Percentiles rank a stretch among this genome's conserved stretches.
phyloP scores from a whole-genome alignment of 2,888 invertebrate species.

The Prostheceraeus crozeri region DNA sequence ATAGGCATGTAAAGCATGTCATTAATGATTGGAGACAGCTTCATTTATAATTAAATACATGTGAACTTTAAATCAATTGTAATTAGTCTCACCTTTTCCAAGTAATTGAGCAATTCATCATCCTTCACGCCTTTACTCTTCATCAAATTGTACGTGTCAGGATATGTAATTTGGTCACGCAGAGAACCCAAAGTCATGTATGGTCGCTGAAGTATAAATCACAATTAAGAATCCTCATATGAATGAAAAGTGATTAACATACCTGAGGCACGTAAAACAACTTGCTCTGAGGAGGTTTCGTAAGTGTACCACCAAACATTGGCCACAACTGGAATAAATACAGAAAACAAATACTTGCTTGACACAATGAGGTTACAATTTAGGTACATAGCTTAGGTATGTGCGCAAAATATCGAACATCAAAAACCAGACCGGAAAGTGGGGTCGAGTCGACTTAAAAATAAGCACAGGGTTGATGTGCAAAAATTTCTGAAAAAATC shows the following conservation, averaged over 20 bases:
- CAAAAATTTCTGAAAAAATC: too few species aligned
- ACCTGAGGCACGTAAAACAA: slow-evolving; percentile 83
- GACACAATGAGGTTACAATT: too few species aligned
- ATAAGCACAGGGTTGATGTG: too few species aligned
- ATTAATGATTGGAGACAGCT: too few species aligned
- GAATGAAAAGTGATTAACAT: slow-evolving; percentile 27
- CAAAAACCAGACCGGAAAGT: too few species aligned
- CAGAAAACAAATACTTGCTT: too few species aligned
- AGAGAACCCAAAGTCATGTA: slow-evolving; percentile 90
- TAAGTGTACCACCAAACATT: slow-evolving; percentile 80
- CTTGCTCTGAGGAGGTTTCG: slow-evolving; percentile 87
- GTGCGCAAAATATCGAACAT: too few species aligned
- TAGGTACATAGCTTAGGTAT: too few species aligned
- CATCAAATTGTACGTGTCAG: slow-evolving; percentile 81
- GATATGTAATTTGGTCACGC: slow-evolving; percentile 69
- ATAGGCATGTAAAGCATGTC: too few species aligned
- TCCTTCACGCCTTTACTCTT: slow-evolving; percentile 66
- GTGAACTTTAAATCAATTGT: too few species aligned
- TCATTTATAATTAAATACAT: too few species aligned
- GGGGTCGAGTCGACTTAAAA: too few species aligned
- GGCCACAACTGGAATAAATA: slow-evolving; percentile 80
- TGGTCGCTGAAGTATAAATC: slow-evolving; percentile 65
- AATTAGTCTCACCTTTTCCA: slow-evolving; percentile 60
- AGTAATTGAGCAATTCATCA: slow-evolving; percentile 67
- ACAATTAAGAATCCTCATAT: slow-evolving; percentile 5